These are phyloP conservation scores for Zaprionus africanus DNA, from an alignment of 1,140 invertebrate genomes.

Conservation along the genomic window DNA sequence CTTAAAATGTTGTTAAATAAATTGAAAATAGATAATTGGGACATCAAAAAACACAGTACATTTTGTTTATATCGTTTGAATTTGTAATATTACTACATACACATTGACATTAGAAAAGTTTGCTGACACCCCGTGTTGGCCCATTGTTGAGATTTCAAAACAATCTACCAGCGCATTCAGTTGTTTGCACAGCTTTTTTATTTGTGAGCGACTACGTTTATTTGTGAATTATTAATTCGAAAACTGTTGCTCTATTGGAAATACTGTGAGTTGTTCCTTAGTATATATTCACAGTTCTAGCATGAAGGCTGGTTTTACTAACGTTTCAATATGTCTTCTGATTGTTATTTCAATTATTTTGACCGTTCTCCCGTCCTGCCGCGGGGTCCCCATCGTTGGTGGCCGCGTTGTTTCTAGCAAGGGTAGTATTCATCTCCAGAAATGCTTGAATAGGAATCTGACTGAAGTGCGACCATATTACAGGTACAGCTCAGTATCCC, in stretches of 20 bases:
- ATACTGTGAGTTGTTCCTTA: constrained; percentile 54
- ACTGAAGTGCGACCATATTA: constrained; percentile 26
- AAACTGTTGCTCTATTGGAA: constrained; percentile 61
- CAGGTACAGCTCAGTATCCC: constrained; percentile 62
- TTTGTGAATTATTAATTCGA: constrained; percentile 50
- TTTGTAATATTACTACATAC: neutral
- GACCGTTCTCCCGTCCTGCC: constrained; percentile 4
- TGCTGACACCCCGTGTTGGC: constrained; percentile 38
- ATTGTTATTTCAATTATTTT: constrained; percentile 10
- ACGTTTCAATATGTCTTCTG: constrained; percentile 16
- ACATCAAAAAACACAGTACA: neutral
- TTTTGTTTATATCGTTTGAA: neutral
- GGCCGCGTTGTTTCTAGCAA: constrained; percentile 62
- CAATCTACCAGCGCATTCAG: constrained; percentile 53
- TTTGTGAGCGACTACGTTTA: constrained; percentile 43
- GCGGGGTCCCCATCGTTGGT: constrained; percentile 62
- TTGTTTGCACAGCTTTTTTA: constrained; percentile 72
- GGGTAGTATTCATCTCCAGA: constrained; percentile 54
- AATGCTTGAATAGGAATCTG: neutral
- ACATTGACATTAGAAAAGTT: constrained; percentile 17
- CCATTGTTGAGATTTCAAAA: constrained; percentile 73
- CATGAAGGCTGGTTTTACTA: constrained; percentile 59
- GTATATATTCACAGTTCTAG: constrained; percentile 59
- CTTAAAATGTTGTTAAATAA: neutral
- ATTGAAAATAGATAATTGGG: neutral